Conservation (phyloP, 2,113 vertebrate genomes). For the Chamaetylas fuelleborni region DNA sequence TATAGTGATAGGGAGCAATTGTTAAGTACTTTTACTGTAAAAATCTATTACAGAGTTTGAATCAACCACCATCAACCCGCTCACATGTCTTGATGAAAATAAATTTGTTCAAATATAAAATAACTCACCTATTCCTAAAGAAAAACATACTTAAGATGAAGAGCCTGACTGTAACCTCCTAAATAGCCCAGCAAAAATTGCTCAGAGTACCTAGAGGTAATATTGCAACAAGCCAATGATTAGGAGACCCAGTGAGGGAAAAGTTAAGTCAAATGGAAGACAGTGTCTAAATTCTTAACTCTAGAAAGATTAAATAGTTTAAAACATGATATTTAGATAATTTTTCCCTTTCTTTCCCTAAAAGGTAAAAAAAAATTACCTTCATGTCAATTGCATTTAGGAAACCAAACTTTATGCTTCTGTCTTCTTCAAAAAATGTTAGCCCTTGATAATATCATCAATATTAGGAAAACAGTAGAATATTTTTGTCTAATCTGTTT, state of each 20-base stretch:
- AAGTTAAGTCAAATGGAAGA: not conserved
- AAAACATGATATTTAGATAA: not conserved
- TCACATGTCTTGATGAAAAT: not conserved
- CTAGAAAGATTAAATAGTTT: not conserved
- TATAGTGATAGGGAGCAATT: not conserved
- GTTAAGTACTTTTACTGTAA: not conserved
- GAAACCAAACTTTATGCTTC: not conserved
- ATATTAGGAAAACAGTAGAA: not conserved
- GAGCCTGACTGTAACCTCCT: not conserved
- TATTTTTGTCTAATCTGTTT: not conserved
- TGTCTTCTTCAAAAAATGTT: not conserved
- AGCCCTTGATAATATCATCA: accelerated
- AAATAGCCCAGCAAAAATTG: not conserved
- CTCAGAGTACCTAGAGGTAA: not conserved
- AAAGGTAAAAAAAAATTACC: not conserved
- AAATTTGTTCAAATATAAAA: not conserved
- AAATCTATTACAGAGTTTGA: not conserved
- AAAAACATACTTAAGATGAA: not conserved
- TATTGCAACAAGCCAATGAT: not conserved
- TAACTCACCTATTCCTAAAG: not conserved
- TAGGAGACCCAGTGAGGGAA: not conserved
- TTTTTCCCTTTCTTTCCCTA: not conserved
- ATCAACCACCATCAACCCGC: not conserved
- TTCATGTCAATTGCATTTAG: not conserved
- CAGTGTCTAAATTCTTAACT: not conserved